Evolutionary conservation across 30 jellyfish, hydroid and myxozoan species (phyloP), one percentile per base, ranked within the genome.

Genomic region (Turritopsis rubra): DNA sequence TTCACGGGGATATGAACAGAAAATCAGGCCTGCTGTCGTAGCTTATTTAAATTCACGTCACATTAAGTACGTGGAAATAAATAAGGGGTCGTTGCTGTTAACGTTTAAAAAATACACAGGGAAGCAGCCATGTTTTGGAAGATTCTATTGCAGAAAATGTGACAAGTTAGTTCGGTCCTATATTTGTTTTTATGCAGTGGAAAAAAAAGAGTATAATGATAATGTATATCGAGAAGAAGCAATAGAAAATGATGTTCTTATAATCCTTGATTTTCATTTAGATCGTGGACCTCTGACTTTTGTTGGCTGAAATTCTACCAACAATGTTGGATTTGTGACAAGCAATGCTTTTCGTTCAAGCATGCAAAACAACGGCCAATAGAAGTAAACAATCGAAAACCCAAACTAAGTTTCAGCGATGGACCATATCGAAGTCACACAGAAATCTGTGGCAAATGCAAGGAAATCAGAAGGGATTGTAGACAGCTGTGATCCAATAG

Each of bases 71-170:
- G 30, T 68, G 30, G 77, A 68, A 68, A 27, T 1, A 7, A 68
- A 68, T 68, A 68, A 68, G 19, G 77, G 77, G 31, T 68, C 77
- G 77, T 27, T 68, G 28, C 30, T 68, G 77, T 7, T 68, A n/a
- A 27, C 0, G 8, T n/a, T 68, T 17, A 68, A 68, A 19, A 16
- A 16, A 22, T 68, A 68, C 77, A 27, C 28, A 7, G 77, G 77
- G 9, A 16, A 0, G 9, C 77, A 68, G 77, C 77, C 77, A 68
- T 68, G 77, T 27, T 68, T 68, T 68, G 77, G 77, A 9, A n/a
- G 77, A n/a, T 68, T n/a, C 77, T 68, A 68, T 68, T 68, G 77
- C 30, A 68, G 30, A 68, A 68, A n/a, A 0, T 68, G 77, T 68
- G 30, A 68, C 77, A 68, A 27, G 77, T 68, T 23, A 68, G 77